Percentiles rank a stretch among this genome's conserved stretches.
These are phyloP conservation scores for Zaprionus inermis DNA, from an alignment of 1,140 invertebrate genomes.

Conservation along the genomic window DNA sequence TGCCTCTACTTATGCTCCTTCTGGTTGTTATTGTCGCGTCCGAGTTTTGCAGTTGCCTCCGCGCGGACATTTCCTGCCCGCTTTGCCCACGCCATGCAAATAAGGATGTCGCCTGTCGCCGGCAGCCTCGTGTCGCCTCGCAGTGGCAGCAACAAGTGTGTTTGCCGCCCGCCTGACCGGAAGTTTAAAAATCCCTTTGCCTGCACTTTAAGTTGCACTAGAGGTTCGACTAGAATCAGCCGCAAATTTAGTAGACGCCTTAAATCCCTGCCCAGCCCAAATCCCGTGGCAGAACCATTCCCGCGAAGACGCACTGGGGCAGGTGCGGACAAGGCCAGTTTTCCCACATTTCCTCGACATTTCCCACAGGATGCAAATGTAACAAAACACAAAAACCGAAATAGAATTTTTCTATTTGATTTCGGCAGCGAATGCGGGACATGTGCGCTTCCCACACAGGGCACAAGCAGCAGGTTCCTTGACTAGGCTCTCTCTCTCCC, in stretches of 20 bases:
- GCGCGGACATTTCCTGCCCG: slow-evolving; percentile 70
- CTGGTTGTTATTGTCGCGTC: slow-evolving; percentile 20
- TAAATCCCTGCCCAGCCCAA: neutral
- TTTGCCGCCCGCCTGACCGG: slow-evolving; percentile 33
- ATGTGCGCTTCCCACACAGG: slow-evolving; percentile 53
- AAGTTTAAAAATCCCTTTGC: slow-evolving; percentile 49
- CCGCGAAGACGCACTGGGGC: too few species aligned
- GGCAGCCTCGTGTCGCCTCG: neutral
- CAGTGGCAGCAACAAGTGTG: slow-evolving; percentile 54
- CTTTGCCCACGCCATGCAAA: slow-evolving; percentile 65
- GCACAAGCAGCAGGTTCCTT: slow-evolving; percentile 41
- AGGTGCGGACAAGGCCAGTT: slow-evolving; percentile 7
- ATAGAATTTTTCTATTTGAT: slow-evolving; percentile 38
- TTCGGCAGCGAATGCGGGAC: slow-evolving; percentile 19
- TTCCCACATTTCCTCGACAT: slow-evolving; percentile 18
- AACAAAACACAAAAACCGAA: slow-evolving; percentile 42
- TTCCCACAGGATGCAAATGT: slow-evolving; percentile 61
- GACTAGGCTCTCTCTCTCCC: slow-evolving; percentile 24
- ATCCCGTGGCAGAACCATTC: too few species aligned
- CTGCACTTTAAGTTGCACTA: too few species aligned
- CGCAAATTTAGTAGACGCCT: neutral
- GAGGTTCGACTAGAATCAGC: neutral
- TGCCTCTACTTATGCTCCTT: slow-evolving; percentile 10
- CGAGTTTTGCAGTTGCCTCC: slow-evolving; percentile 33
- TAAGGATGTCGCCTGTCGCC: slow-evolving; percentile 70